Evolutionary conservation across 2,797 vertebrate genomes (phyloP), one percentile per base, ranked within the genome.

Genomic region (Brotula barbata): DNA sequence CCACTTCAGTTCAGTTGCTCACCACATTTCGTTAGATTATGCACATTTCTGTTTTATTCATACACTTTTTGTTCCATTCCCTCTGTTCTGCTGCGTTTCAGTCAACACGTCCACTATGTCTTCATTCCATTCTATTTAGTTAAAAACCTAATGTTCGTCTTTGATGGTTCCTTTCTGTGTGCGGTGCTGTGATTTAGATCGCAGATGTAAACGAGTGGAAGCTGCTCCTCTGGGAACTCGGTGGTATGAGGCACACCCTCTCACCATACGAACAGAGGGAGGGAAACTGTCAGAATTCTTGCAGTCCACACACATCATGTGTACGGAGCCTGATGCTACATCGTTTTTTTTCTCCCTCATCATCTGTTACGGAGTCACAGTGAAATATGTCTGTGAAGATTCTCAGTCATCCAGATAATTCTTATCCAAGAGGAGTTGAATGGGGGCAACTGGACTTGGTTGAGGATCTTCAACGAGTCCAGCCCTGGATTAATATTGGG

Each of bases 161-260:
- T n/a, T n/a, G n/a, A n/a, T n/a, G n/a, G n/a, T n/a, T n/a, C n/a
- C n/a, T n/a, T n/a, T n/a, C n/a, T n/a, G n/a, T n/a, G n/a, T n/a
- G n/a, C n/a, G n/a, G n/a, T n/a, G n/a, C n/a, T 72, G 50, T 67
- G 58, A 72, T 59, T 64, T 51, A 61, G 48, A 61, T 67, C 49
- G 37, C 57, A 66, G 76, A 48, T 64, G 46, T 46, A 33, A 65
- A 60, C 62, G 15, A 60, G 68, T 44, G 39, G 31, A 45, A n/a
- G 13, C 28, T 40, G 43, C 62, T 59, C 36, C 44, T 64, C 56
- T 34, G 33, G 39, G 43, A 59, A 43, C 48, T 61, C 41, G 62
- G 61, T 28, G n/a, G 64, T 70, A 70, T 57, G 70, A 69, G 57
- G 53, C 45, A 11, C 48, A 46, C 17, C n/a, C 6, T 68, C 36